Conservation (phyloP, 2,888 invertebrate species). For the Camponotus fellah region DNA sequence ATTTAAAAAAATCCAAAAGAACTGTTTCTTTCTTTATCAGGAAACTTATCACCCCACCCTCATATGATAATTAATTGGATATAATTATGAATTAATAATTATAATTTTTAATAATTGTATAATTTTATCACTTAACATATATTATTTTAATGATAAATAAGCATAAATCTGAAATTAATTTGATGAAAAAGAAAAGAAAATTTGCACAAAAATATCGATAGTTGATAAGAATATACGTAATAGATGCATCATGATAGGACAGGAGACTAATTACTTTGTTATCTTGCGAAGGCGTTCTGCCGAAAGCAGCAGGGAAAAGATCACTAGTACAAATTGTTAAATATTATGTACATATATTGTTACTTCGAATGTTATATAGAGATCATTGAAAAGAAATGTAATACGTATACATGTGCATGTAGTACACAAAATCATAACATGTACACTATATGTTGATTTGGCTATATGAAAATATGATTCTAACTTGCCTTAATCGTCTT, state of each 20-base stretch:
- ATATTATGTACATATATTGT: slow-evolving; percentile 71
- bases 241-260: background rate
- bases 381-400: slow-evolving; percentile 55
- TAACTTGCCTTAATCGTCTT: background rate
- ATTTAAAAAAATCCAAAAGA: too few relatives aligned
- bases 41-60: too few relatives aligned
- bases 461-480: slow-evolving; percentile 22
- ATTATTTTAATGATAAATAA: slow-evolving; percentile 1
- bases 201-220: slow-evolving; percentile 13
- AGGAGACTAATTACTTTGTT: slow-evolving; percentile 21
- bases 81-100: slow-evolving; percentile 50
- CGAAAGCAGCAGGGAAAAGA: slow-evolving; percentile 39
- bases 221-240: background rate
- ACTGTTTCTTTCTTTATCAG: too few relatives aligned
- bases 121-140: slow-evolving; percentile 14
- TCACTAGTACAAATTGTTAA: slow-evolving; percentile 75
- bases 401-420: slow-evolving; percentile 13
- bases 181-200: background rate
- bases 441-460: background rate
- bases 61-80: background rate
- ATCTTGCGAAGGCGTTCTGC: slow-evolving; percentile 59
- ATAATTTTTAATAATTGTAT: slow-evolving; percentile 27
- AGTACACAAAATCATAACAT: slow-evolving; percentile 7
- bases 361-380: slow-evolving; percentile 64
- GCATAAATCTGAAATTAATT: background rate